Conservation (phyloP, 2,113 vertebrate genomes). For the Psettodes erumei region DNA sequence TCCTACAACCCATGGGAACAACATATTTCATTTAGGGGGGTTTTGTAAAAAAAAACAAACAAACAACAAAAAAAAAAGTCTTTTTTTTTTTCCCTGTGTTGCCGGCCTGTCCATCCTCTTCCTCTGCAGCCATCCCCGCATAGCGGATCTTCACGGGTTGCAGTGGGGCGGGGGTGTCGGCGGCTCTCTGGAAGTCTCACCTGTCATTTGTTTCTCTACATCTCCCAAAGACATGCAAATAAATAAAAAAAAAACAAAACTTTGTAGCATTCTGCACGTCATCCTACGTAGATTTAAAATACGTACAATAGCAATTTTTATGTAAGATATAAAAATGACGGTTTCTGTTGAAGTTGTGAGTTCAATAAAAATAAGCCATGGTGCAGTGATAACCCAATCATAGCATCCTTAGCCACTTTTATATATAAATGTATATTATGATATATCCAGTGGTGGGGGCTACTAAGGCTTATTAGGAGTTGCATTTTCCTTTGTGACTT, state of each 20-base stretch:
- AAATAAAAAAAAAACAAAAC: slow-evolving; percentile 60
- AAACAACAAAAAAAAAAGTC: slow-evolving; percentile 1
- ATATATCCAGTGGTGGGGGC: slow-evolving; percentile 57
- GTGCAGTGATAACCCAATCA: slow-evolving; percentile 86
- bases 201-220: slow-evolving; percentile 55
- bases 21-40: slow-evolving; percentile 77
- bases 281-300: slow-evolving; percentile 86
- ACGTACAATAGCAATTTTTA: slow-evolving; percentile 68
- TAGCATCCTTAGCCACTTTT: slow-evolving; percentile 76
- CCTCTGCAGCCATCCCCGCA: slow-evolving; percentile 40
- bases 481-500: slow-evolving; percentile 87
- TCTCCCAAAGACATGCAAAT: slow-evolving; percentile 83
- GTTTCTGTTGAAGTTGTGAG: slow-evolving; percentile 86
- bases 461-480: slow-evolving; percentile 58
- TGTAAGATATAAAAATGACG: slow-evolving; percentile 75
- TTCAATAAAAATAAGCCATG: slow-evolving; percentile 86
- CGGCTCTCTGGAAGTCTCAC: slow-evolving; percentile 35
- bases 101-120: slow-evolving; percentile 69
- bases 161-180: background rate
- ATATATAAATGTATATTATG: slow-evolving; percentile 66
- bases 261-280: slow-evolving; percentile 87
- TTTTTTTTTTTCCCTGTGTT: slow-evolving; percentile 58
- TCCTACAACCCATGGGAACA: slow-evolving; percentile 86
- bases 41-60: slow-evolving; percentile 38
- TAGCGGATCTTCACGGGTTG: slow-evolving; percentile 19